Conservation (phyloP, 2,888 invertebrate species). For the Prosopocoilus inquinatus region DNA sequence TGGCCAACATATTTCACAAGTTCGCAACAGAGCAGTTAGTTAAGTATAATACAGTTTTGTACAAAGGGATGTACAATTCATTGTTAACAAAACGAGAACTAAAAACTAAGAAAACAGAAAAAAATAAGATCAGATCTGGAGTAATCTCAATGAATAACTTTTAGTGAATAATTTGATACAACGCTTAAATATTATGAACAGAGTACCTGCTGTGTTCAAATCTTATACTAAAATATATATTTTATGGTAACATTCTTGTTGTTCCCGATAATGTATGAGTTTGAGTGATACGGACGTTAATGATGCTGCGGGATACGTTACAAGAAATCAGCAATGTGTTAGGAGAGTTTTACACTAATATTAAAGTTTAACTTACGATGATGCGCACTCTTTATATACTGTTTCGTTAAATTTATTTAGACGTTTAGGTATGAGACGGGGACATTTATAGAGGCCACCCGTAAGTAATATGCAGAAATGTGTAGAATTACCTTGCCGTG, state of each 20-base stretch:
- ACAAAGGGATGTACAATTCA: slow-evolving; percentile 10
- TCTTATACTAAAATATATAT: slow-evolving; percentile 38
- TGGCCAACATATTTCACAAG: slow-evolving; percentile 36
- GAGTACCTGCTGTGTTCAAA: slow-evolving; percentile 38
- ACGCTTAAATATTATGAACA: slow-evolving; percentile 34
- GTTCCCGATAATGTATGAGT: slow-evolving; percentile 18
- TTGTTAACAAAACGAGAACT: slow-evolving; percentile 11
- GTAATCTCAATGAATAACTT: not conserved
- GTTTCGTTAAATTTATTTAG: slow-evolving; percentile 27
- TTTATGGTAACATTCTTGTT: slow-evolving; percentile 41
- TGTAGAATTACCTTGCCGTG: not conserved
- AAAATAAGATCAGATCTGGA: not conserved
- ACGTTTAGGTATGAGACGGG: slow-evolving; percentile 26
- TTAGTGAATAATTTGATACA: slow-evolving; percentile 28
- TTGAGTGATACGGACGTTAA: not conserved
- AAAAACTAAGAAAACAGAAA: slow-evolving; percentile 12
- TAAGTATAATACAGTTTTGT: slow-evolving; percentile 19
- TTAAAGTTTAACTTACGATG: slow-evolving; percentile 25
- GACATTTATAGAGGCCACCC: slow-evolving; percentile 27
- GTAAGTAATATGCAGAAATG: slow-evolving; percentile 5
- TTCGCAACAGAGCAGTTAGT: slow-evolving; percentile 22
- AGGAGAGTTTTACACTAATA: slow-evolving; percentile 23
- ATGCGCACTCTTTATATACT: slow-evolving; percentile 23
- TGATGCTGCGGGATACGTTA: slow-evolving; percentile 1
- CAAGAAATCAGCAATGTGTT: slow-evolving; percentile 14